Conservation (phyloP, 2,797 vertebrate species). For the Periparus ater region DNA sequence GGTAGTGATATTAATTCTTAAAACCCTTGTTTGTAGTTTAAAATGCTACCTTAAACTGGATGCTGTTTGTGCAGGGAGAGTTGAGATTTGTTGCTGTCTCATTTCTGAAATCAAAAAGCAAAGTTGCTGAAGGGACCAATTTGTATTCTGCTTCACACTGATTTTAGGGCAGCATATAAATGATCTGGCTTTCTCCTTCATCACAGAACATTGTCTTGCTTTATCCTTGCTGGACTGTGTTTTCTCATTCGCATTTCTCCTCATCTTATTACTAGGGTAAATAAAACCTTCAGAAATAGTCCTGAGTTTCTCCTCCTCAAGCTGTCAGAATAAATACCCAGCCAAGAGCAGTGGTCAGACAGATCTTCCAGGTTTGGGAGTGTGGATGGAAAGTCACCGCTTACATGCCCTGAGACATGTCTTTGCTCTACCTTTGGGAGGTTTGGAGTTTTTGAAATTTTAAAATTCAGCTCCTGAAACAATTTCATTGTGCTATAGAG, state of each 20-base stretch:
- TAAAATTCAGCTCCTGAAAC: neutral
- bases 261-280: neutral
- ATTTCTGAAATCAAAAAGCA: neutral
- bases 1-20: neutral
- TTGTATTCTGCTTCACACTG: neutral
- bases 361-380: neutral
- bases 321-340: neutral
- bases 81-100: neutral
- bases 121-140: neutral
- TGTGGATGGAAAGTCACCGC: neutral
- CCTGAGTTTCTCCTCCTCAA: neutral
- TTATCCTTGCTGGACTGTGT: neutral
- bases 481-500: neutral
- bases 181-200: neutral
- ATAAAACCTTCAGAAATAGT: neutral
- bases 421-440: neutral
- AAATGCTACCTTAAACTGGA: neutral
- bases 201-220: neutral
- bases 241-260: neutral
- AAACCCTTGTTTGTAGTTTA: neutral
- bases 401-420: neutral
- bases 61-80: fast-evolving
- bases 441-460: neutral
- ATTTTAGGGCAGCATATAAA: neutral
- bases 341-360: neutral